phyloP scores from a whole-genome alignment of 2,888 invertebrate genomes.

The Cephus nigrinus region DNA sequence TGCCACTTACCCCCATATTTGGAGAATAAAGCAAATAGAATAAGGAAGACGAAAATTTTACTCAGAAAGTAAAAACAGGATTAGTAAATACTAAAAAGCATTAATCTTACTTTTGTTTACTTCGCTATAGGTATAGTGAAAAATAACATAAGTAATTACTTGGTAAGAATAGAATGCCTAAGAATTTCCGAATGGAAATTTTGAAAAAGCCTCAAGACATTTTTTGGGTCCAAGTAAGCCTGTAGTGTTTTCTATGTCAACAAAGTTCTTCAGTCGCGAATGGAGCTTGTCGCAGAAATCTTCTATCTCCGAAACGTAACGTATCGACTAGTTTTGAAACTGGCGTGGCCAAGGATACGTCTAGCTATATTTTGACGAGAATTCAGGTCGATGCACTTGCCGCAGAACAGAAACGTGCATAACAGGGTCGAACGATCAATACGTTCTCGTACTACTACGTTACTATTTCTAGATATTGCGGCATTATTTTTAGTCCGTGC shows the following conservation, averaged over 20 bases:
- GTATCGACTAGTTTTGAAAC: not conserved
- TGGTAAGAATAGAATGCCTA: not conserved
- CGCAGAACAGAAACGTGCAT: conserved; percentile 23
- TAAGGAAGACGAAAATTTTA: not conserved
- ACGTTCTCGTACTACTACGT: conserved; percentile 27
- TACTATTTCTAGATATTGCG: conserved; percentile 37
- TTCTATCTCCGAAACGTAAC: not conserved
- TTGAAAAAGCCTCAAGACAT: not conserved
- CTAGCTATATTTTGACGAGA: conserved; percentile 13
- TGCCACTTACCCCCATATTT: not conserved
- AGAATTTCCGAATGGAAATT: not conserved
- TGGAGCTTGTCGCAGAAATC: not conserved
- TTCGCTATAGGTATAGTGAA: not conserved
- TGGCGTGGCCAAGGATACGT: conserved; percentile 1
- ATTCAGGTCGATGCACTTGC: conserved; percentile 50
- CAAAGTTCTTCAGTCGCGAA: not conserved
- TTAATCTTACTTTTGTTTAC: not conserved
- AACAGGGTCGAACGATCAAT: conserved; percentile 45
- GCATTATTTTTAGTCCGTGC: conserved; percentile 28
- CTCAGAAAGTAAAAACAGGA: not conserved
- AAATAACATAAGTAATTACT: not conserved
- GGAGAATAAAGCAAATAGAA: not conserved
- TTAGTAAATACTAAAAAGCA: not conserved
- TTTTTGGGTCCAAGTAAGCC: not conserved
- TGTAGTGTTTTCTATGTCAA: not conserved